phyloP scores from a whole-genome alignment of 2,113 vertebrate genomes.

The Diadophis punctatus region DNA sequence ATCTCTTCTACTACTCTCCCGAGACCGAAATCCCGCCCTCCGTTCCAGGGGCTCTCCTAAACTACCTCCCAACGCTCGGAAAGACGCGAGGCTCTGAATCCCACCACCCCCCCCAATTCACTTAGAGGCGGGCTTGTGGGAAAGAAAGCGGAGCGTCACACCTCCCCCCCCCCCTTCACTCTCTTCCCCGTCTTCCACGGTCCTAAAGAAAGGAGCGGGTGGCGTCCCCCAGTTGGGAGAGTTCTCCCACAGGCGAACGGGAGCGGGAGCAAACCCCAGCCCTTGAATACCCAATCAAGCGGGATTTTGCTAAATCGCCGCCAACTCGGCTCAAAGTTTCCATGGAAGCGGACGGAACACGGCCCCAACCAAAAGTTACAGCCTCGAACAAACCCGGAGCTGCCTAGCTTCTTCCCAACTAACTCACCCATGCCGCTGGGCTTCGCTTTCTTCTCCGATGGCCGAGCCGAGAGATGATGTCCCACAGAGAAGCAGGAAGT shows the following conservation, averaged over 20 bases:
- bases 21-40: neutral
- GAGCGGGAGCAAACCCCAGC: neutral
- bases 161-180: neutral
- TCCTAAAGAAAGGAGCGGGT: neutral
- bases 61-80: neutral
- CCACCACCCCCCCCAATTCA: too few species aligned
- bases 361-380: neutral
- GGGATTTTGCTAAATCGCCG: neutral
- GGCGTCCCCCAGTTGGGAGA: neutral
- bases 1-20: neutral
- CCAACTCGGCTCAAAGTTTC: neutral
- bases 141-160: neutral
- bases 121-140: neutral
- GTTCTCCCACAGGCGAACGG: neutral
- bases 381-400: neutral
- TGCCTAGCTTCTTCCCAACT: neutral
- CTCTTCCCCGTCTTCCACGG: neutral
- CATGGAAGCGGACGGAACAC: neutral
- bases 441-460: neutral
- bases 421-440: slow-evolving; percentile 5
- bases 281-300: too few species aligned
- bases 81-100: neutral
- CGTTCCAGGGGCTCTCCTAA: neutral
- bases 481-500: neutral
- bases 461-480: neutral